Conservation (phyloP, 2,888 invertebrate species). For the Dasysyrphus albostriatus region DNA sequence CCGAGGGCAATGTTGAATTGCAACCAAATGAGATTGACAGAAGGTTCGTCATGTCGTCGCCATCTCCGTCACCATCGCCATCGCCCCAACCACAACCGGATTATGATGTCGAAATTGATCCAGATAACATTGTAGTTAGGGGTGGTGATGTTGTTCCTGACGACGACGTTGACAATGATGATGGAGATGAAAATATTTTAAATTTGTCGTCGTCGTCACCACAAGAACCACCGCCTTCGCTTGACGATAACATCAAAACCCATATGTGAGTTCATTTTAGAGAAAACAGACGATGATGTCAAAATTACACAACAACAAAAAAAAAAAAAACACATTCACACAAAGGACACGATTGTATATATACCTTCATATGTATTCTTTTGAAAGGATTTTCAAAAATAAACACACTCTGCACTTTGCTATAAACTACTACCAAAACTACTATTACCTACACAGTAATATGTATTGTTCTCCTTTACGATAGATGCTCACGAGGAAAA, state of each 20-base stretch:
- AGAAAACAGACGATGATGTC: conserved; percentile 54
- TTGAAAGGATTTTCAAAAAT: conserved; percentile 32
- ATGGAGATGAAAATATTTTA: conserved; percentile 75
- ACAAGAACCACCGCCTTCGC: conserved; percentile 69
- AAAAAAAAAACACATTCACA: conserved; percentile 22
- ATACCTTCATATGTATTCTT: not conserved
- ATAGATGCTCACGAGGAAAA: conserved; percentile 9
- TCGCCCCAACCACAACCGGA: conserved; percentile 81
- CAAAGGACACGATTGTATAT: conserved; percentile 35
- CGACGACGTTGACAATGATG: conserved; percentile 77
- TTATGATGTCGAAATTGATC: conserved; percentile 83
- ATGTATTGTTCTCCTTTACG: conserved; percentile 9
- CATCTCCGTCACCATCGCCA: conserved; percentile 82
- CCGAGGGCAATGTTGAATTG: conserved; percentile 81
- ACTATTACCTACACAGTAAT: conserved; percentile 27
- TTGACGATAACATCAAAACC: conserved; percentile 81
- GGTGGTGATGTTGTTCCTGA: conserved; percentile 79
- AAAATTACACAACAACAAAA: conserved; percentile 32
- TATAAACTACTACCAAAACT: not conserved
- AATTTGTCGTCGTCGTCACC: conserved; percentile 77
- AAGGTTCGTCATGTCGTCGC: conserved; percentile 73
- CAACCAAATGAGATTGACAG: conserved; percentile 73
- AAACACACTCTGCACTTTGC: conserved; percentile 19
- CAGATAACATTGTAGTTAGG: conserved; percentile 81
- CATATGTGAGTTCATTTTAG: conserved; percentile 82